These are phyloP conservation scores for Oophaga sylvatica DNA, from an alignment of 2,797 vertebrate species.

Conservation along the genomic window DNA sequence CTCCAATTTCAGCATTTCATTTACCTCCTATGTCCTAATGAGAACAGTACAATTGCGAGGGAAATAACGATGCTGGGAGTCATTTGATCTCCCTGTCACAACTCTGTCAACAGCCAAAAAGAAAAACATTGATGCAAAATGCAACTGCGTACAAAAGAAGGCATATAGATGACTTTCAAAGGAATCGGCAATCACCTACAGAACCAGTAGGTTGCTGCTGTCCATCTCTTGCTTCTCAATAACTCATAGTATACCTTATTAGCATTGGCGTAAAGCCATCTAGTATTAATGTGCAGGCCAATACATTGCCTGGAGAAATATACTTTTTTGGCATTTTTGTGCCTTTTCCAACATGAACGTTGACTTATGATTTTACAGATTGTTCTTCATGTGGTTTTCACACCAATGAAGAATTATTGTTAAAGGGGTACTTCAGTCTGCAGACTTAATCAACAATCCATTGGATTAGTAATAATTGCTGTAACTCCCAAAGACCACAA, in stretches of 20 bases:
- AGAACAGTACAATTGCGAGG: conserved; percentile 25
- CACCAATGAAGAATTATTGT: not conserved
- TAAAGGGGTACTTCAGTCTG: no score
- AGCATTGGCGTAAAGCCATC: not conserved
- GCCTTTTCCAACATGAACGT: not conserved
- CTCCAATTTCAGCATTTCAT: conserved; percentile 29
- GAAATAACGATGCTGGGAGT: not conserved
- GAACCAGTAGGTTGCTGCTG: not conserved
- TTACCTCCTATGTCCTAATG: conserved; percentile 27
- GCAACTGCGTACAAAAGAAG: not conserved
- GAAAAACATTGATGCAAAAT: conserved; percentile 10
- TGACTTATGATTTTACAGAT: not conserved
- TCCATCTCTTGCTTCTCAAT: not conserved
- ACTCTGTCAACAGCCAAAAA: conserved; percentile 31
- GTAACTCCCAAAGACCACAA: no score
- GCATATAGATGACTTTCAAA: conserved; percentile 2
- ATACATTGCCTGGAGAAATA: not conserved
- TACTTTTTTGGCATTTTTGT: not conserved
- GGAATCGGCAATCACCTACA: not conserved
- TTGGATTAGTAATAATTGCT: no score
- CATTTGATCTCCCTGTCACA: conserved; percentile 41
- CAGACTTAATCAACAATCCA: no score
- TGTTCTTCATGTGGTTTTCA: not conserved
- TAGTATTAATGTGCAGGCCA: not conserved
- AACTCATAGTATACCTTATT: not conserved